Evolutionary conservation across 2,888 invertebrate species (phyloP), one percentile per base, ranked within the genome.

Genomic region (Kuschelorhynchus macadamiae): DNA sequence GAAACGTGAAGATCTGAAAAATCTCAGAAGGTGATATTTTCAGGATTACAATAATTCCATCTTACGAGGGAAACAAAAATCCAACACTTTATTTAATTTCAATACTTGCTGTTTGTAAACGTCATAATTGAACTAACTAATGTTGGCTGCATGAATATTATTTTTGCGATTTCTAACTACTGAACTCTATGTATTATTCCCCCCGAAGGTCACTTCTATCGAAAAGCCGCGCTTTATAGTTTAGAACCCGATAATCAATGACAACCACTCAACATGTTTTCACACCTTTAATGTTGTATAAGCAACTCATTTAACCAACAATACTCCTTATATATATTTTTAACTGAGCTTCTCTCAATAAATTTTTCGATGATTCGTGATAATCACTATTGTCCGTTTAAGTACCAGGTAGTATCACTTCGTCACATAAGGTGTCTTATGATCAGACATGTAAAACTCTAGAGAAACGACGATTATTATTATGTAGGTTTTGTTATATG

Each of bases 211-310:
- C 42, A 55, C 3, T 12, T 12, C n/a, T 12, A 42, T 25, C n/a
- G 20, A 42, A 55, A 55, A 7, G 21, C 41, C 14, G 20, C 53
- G 21, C 39, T 36, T 14, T 39, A 53, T 11, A 16, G 17, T 41
- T 16, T 12, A 39, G 21, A 21, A 11, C 11, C 7, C 46, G 53
- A 55, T 55, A 63, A 63, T 63, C 36, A 63, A 39, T 55, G 63
- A 63, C 63, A 55, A 39, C 33, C 47, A 63, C 55, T 63, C 36
- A 16, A 55, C 46, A 46, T n/a, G 47, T 55, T 53, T 63, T 63
- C 63, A 47, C 63, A 63, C 63, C 63, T 63, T 63, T 63, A 47
- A 55, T 55, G 47, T 63, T 63, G 63, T 46, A 36, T 55, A 63
- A 55, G 63, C 39, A 55, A 47, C 47, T 33, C 36, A 55, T 63